Conservation (phyloP, 2,113 vertebrate genomes). For the Helogale parvula region DNA sequence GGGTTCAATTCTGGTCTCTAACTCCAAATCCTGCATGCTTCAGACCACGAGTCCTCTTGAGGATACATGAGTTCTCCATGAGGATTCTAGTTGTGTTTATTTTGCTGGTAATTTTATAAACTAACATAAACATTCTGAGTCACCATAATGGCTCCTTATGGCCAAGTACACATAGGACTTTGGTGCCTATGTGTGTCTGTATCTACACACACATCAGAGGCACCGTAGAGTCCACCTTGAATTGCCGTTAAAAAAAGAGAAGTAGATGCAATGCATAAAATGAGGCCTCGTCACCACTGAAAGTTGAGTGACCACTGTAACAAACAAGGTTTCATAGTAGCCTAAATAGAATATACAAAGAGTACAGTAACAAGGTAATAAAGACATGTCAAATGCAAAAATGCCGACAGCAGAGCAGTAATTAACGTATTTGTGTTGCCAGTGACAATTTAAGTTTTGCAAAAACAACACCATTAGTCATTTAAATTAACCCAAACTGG, state of each 20-base stretch:
- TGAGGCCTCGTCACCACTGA: background rate
- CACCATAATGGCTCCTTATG: background rate
- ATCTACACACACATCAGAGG: background rate
- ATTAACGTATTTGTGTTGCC: background rate
- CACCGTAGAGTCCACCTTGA: no score
- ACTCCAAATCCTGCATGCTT: background rate
- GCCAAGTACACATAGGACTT: background rate
- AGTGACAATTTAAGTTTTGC: background rate
- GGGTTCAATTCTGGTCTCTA: background rate
- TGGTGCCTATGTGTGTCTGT: background rate
- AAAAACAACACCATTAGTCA: conserved; percentile 11
- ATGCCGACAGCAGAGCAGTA: no score
- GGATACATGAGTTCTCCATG: background rate
- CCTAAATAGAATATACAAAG: background rate
- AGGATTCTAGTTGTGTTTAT: background rate
- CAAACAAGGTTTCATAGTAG: background rate
- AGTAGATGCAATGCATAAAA: background rate
- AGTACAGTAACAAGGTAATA: background rate
- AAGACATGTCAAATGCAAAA: background rate
- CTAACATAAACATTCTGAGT: background rate
- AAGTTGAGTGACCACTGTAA: no score
- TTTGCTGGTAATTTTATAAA: background rate
- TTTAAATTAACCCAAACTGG: background rate
- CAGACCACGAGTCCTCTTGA: background rate
- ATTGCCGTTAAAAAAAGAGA: no score